Conservation (phyloP, 2,888 invertebrate genomes). For the Athalia rosae region DNA sequence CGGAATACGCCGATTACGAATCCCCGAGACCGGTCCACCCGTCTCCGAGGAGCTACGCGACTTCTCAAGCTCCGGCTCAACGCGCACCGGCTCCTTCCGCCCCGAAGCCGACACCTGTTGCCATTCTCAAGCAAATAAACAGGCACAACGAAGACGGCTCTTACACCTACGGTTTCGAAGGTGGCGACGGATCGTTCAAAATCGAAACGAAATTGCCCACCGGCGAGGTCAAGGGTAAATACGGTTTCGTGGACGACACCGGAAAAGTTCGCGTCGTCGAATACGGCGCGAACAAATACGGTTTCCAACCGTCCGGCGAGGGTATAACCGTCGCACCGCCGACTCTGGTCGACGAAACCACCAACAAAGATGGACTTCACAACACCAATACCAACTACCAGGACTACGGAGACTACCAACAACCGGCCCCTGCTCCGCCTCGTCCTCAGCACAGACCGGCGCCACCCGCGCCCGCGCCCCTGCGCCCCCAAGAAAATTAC, state of each 20-base stretch:
- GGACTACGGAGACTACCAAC: slow-evolving; percentile 64
- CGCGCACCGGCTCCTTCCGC: slow-evolving; percentile 71
- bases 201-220: slow-evolving; percentile 89
- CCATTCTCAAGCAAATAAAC: slow-evolving; percentile 92
- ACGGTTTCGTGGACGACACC: slow-evolving; percentile 90
- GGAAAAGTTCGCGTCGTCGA: slow-evolving; percentile 89
- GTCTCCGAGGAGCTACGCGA: slow-evolving; percentile 74
- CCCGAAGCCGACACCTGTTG: slow-evolving; percentile 79
- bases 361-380: slow-evolving; percentile 63
- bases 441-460: slow-evolving; percentile 29
- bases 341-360: slow-evolving; percentile 73
- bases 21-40: slow-evolving; percentile 63
- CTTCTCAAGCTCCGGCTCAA: slow-evolving; percentile 71
- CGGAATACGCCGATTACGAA: slow-evolving; percentile 72
- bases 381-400: slow-evolving; percentile 56
- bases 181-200: slow-evolving; percentile 91
- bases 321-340: slow-evolving; percentile 85
- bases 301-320: slow-evolving; percentile 90
- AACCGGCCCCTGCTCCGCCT: slow-evolving; percentile 46
- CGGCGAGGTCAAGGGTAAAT: slow-evolving; percentile 92
- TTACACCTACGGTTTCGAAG: slow-evolving; percentile 93
- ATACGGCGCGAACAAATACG: slow-evolving; percentile 91
- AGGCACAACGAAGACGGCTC: slow-evolving; percentile 93
- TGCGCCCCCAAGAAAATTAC: slow-evolving; percentile 46
- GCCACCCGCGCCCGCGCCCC: slow-evolving; percentile 10